Evolutionary conservation across 2,797 vertebrate genomes (phyloP).

Genomic region (Gallinago solitaria): DNA sequence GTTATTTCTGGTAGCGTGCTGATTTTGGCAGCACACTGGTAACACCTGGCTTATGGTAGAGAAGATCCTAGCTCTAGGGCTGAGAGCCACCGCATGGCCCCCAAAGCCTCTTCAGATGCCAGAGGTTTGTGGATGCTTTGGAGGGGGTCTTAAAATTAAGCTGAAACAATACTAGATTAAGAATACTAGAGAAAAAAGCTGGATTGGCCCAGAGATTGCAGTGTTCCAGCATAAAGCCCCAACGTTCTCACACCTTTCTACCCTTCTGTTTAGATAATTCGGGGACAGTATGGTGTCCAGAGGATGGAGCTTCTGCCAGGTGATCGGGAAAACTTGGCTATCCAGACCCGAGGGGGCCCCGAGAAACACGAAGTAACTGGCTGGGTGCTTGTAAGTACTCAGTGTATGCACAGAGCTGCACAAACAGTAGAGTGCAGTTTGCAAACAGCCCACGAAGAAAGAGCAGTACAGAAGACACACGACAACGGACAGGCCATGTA

Average conservation of each 20-base stretch:
- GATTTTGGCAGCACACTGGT: background rate
- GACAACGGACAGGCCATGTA: background rate
- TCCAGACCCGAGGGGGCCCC: slow-evolving; percentile 92
- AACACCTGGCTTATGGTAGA: background rate
- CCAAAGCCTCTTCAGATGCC: background rate
- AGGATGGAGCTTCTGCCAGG: slow-evolving; percentile 88
- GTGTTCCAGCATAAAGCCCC: background rate
- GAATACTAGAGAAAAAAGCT: background rate
- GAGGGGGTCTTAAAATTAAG: background rate
- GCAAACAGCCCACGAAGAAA: background rate
- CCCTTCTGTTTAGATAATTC: slow-evolving; percentile 63
- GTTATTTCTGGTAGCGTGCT: background rate
- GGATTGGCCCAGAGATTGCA: background rate
- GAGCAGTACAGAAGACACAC: background rate
- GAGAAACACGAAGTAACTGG: slow-evolving; percentile 95
- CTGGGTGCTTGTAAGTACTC: slow-evolving; percentile 90
- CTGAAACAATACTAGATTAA: background rate
- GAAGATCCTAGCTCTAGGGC: rapidly evolving
- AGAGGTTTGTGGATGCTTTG: background rate
- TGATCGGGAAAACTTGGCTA: slow-evolving; percentile 90
- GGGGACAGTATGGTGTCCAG: slow-evolving; percentile 74
- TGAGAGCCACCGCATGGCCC: background rate
- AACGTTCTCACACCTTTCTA: background rate
- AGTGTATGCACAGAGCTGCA: background rate
- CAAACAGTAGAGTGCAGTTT: background rate